Evolutionary conservation across 2,888 invertebrate genomes (phyloP), one percentile per base, ranked within the genome.

Genomic region (Dendrolimus houi): DNA sequence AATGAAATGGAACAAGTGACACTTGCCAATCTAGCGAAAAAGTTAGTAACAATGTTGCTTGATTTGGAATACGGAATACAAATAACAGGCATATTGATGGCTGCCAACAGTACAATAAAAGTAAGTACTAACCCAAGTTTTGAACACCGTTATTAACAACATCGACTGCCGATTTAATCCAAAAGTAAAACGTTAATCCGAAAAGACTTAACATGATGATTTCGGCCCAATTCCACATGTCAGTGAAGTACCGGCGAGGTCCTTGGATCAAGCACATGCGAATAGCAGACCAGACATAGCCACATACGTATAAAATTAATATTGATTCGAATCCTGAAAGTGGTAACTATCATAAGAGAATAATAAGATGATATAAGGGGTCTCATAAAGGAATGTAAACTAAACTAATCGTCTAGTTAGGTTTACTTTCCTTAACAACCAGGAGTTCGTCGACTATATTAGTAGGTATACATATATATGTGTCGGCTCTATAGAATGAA

Each of bases 221-320:
- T 63, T 94, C 94, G 62, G 92, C 92, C 92, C 92, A 92, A 74
- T 94, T 93, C 93, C 94, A 94, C 64, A 91, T 79, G 55, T 87
- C 84, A 42, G 80, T 79, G 70, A 93, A 93, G 75, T 92, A 94
- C 58, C 92, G 83, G 12, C 70, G 77, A 0, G 92, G 91, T 0
- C 94, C 93, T 68, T 92, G 88, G 62, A 92, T 83, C 60, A 92
- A 78, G 62, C 92, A 88, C 81, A 93, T 88, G 64, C 93, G 85
- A 17, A 92, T 71, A 13, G 91, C 86, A 1, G 89, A 90, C 93
- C 92, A 92, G 41, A 88, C 75, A 67, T 92, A 91, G 14, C 93
- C 92, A 29, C 89, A 70, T 0, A 93, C 92, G 67, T 91, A 94
- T 1, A 92, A 64, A 8, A 88, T 73, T 17, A 92, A 66, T 1